Conservation (phyloP, 53 echinoderm and acorn worm species). For the Mesocentrotus franciscanus region DNA sequence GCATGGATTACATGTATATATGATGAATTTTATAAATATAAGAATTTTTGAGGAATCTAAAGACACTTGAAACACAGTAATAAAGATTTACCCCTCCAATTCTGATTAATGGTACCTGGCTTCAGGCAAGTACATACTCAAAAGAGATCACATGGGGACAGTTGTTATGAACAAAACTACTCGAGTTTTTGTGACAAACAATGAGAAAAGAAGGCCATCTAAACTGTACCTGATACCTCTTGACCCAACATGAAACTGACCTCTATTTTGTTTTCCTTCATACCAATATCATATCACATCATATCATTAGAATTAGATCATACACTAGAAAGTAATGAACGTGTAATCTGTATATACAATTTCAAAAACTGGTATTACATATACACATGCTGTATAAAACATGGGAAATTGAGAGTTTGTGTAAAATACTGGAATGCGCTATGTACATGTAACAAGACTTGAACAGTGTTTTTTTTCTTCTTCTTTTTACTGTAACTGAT, state of each 20-base stretch:
- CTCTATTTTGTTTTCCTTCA: neutral
- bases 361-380: conserved; percentile 12
- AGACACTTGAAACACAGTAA: too few relatives aligned
- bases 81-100: too few relatives aligned
- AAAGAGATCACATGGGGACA: too few relatives aligned
- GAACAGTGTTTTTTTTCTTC: neutral
- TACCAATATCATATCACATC: neutral
- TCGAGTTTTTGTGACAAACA: neutral
- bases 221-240: neutral
- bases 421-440: conserved; percentile 27
- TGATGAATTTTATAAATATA: neutral
- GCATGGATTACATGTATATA: neutral
- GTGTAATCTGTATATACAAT: neutral
- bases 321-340: neutral
- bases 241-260: neutral
- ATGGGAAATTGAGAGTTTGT: neutral
- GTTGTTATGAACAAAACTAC: neutral
- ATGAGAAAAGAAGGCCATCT: neutral
- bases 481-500: neutral
- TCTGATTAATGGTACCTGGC: too few relatives aligned
- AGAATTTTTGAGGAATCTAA: neutral
- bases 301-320: neutral
- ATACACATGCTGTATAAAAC: neutral
- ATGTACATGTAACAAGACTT: conserved; percentile 31
- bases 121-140: too few relatives aligned